A percentile compares a stretch with the other conserved stretches of the same genome.
phyloP scores from a whole-genome alignment of 2,113 vertebrate species.

The Natator depressus region DNA sequence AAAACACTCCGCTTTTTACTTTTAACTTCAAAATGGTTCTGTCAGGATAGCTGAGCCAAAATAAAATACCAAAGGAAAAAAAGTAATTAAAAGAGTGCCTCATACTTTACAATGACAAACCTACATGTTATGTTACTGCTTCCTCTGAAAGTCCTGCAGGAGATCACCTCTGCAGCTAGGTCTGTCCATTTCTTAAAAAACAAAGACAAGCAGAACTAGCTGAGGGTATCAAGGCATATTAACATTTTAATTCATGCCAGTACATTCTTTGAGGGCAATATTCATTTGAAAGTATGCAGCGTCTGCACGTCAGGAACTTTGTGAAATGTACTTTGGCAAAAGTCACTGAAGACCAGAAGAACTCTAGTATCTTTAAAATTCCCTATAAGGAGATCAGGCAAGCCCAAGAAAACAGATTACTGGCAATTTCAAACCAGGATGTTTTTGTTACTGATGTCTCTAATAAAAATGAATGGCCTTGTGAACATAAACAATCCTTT shows the following conservation, averaged over 20 bases:
- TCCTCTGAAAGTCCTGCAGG: slow-evolving; percentile 23
- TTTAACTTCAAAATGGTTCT: slow-evolving; percentile 28
- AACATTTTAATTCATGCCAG: slow-evolving; percentile 56
- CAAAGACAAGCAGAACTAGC: slow-evolving; percentile 46
- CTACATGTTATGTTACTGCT: background rate
- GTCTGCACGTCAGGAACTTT: background rate
- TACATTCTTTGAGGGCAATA: background rate
- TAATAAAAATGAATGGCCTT: slow-evolving; percentile 56
- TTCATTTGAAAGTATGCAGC: slow-evolving; percentile 32
- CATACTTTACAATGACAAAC: slow-evolving; percentile 13
- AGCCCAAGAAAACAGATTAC: background rate
- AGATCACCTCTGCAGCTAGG: slow-evolving; percentile 13
- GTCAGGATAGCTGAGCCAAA: background rate
- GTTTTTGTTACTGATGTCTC: slow-evolving; percentile 54
- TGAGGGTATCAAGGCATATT: slow-evolving; percentile 26
- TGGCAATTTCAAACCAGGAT: slow-evolving; percentile 57
- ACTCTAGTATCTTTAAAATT: slow-evolving; percentile 8
- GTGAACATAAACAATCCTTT: slow-evolving; percentile 47
- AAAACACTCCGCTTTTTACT: background rate
- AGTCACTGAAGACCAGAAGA: slow-evolving; percentile 23
- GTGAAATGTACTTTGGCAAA: slow-evolving; percentile 35
- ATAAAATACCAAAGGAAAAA: background rate
- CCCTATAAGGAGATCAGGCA: slow-evolving; percentile 37
- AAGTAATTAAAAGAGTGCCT: background rate
- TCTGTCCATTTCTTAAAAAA: slow-evolving; percentile 38